These are phyloP conservation scores for Neosilurus hyrtlii DNA, from an alignment of 2,797 vertebrate species.

Conservation along the genomic window DNA sequence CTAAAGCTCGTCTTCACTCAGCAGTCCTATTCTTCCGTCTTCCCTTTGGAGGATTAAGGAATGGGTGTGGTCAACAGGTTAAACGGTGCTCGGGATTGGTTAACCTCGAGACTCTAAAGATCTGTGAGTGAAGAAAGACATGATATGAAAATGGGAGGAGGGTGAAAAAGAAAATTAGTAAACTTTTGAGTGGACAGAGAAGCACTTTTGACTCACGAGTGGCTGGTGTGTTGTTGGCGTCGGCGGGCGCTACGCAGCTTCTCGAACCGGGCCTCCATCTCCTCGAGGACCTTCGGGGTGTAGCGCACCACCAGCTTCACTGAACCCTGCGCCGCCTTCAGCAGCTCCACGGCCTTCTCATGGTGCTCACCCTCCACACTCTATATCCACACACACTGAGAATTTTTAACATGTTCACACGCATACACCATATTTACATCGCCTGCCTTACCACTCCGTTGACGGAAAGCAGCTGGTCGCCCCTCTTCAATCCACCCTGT, in stretches of 20 bases:
- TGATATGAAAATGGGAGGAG: not conserved
- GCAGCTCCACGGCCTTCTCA: slow-evolving; percentile 88
- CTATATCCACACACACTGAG: slow-evolving; percentile 62
- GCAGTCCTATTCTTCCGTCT: slow-evolving; percentile 55
- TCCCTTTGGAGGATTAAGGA: slow-evolving; percentile 59
- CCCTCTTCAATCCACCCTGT: slow-evolving; percentile 88
- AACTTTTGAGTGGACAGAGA: not conserved
- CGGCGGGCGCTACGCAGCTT: slow-evolving; percentile 89
- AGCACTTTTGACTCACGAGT: slow-evolving; percentile 76
- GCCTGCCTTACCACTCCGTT: slow-evolving; percentile 79
- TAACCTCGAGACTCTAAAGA: slow-evolving; percentile 88
- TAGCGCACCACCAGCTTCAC: slow-evolving; percentile 90
- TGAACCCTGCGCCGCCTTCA: slow-evolving; percentile 88
- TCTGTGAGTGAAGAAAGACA: slow-evolving; percentile 60
- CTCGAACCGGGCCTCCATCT: slow-evolving; percentile 93
- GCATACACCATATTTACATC: not conserved
- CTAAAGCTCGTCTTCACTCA: slow-evolving; percentile 61
- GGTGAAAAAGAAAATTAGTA: not conserved
- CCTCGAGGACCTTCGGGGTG: slow-evolving; percentile 88
- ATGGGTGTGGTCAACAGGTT: slow-evolving; percentile 53
- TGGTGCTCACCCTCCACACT: slow-evolving; percentile 92
- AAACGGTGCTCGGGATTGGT: slow-evolving; percentile 41
- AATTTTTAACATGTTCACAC: not conserved
- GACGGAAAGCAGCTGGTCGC: slow-evolving; percentile 89
- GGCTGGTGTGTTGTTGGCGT: slow-evolving; percentile 89